These are phyloP conservation scores for Hemiprocne comata DNA, from an alignment of 2,113 vertebrate species.

Conservation along the genomic window DNA sequence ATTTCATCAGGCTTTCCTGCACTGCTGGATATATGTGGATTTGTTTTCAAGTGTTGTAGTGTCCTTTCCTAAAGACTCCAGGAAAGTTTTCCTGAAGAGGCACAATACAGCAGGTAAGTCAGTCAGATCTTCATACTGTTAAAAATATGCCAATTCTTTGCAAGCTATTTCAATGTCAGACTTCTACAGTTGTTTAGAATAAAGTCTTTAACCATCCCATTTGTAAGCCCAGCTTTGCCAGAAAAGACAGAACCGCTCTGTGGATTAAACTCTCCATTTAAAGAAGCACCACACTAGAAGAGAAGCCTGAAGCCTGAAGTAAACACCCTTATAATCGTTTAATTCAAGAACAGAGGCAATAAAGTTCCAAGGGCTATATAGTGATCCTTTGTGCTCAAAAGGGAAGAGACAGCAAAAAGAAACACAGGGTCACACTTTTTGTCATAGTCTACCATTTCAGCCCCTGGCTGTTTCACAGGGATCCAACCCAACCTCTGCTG, in stretches of 20 bases:
- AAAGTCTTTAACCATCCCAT: neutral
- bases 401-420: neutral
- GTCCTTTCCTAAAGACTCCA: neutral
- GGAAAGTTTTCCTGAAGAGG: neutral
- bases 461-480: neutral
- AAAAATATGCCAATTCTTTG: neutral
- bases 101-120: neutral
- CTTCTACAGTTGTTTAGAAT: neutral
- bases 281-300: neutral
- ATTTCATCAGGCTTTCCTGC: neutral
- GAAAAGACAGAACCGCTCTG: neutral
- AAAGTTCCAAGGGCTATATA: neutral
- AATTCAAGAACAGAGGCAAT: neutral
- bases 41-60: neutral
- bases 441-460: rapidly evolving
- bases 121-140: neutral
- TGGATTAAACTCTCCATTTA: neutral
- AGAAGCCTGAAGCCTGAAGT: neutral
- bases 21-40: neutral
- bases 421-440: neutral
- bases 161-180: neutral
- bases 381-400: neutral
- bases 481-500: neutral
- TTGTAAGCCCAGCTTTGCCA: neutral
- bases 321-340: rapidly evolving